These are phyloP conservation scores for Magallana nippona DNA, from an alignment of 2,888 invertebrate species.

Conservation along the genomic window DNA sequence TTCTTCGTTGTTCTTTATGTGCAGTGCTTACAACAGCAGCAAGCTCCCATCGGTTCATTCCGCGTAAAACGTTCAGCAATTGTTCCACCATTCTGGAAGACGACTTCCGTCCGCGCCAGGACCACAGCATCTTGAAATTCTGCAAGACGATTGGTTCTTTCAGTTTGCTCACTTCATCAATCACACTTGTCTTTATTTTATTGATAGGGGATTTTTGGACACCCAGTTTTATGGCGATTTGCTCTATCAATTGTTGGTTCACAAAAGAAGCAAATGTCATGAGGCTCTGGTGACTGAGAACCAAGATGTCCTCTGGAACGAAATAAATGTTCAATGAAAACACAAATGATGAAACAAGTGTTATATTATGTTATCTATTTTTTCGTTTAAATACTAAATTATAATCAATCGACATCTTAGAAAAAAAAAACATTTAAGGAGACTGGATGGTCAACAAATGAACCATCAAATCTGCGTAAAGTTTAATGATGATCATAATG, in stretches of 20 bases:
- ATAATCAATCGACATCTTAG: no score
- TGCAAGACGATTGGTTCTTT: not conserved
- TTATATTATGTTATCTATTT: no score
- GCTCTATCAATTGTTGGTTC: conserved; percentile 10
- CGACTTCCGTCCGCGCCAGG: conserved; percentile 3
- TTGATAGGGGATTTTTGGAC: not conserved
- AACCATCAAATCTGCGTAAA: no score
- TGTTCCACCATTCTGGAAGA: not conserved
- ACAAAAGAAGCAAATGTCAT: conserved; percentile 2
- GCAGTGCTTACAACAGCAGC: conserved; percentile 2
- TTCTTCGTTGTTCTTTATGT: not conserved
- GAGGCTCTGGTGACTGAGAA: not conserved
- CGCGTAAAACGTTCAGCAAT: conserved; percentile 5
- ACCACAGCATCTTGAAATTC: conserved; percentile 1
- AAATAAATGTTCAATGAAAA: no score
- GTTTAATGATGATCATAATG: no score
- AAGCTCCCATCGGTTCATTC: conserved; percentile 10
- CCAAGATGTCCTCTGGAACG: conserved; percentile 3
- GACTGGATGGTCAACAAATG: no score
- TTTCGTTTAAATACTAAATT: no score
- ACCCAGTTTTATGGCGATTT: not conserved
- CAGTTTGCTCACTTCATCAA: not conserved
- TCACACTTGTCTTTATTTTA: not conserved
- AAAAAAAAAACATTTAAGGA: no score
- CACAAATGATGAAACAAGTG: no score